Conservation (phyloP, 2,113 vertebrate genomes). For the Microtus ochrogaster region DNA sequence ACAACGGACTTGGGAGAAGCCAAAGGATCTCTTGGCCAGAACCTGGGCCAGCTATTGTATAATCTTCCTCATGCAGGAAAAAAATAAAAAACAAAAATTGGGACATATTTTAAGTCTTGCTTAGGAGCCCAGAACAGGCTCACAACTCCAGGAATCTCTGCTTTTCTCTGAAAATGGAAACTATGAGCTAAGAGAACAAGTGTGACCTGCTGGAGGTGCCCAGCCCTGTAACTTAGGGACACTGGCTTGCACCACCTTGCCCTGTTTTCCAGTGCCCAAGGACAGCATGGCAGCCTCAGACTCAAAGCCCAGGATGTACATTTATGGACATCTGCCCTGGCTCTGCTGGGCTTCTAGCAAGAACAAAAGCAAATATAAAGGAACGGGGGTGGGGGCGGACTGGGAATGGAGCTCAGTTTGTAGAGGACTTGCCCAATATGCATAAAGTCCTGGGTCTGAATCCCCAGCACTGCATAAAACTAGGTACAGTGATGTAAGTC, state of each 20-base stretch:
- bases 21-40: constrained; percentile 77
- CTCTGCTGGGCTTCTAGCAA: constrained; percentile 5
- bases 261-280: constrained; percentile 20
- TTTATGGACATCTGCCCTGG: constrained; percentile 67
- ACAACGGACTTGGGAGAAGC: constrained; percentile 53
- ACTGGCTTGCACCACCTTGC: neutral
- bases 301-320: constrained; percentile 64
- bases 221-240: neutral
- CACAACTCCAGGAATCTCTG: constrained; percentile 63
- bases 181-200: constrained; percentile 68
- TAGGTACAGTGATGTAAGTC: too few species aligned
- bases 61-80: constrained; percentile 80
- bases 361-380: constrained; percentile 46
- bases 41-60: constrained; percentile 79
- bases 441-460: neutral
- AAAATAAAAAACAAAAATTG: constrained; percentile 67
- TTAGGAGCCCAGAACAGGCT: constrained; percentile 73
- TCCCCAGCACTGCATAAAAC: too few species aligned
- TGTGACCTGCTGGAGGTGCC: neutral
- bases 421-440: neutral
- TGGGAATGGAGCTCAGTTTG: neutral
- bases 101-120: constrained; percentile 80
- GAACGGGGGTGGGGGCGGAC: neutral
- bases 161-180: constrained; percentile 74
- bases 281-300: constrained; percentile 35